phyloP scores from a whole-genome alignment of 1,140 invertebrate genomes.

The Megathymus violae region DNA sequence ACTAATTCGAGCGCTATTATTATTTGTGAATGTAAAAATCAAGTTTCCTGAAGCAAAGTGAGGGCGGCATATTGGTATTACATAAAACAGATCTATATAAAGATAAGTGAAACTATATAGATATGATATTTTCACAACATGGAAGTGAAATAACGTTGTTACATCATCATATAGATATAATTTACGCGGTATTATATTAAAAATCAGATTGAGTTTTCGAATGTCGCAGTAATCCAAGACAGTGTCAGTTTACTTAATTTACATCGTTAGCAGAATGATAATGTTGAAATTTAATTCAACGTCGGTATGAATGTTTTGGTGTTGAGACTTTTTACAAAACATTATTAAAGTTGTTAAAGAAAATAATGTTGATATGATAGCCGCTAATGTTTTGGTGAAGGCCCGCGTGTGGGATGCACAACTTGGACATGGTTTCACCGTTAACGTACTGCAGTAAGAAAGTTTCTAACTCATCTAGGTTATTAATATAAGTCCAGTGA shows the following conservation, averaged over 20 bases:
- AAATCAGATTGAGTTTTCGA: constrained; percentile 15
- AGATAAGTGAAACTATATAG: no score
- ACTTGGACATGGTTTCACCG: background rate
- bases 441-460: background rate
- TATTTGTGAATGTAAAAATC: no score
- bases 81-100: no score
- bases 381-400: background rate
- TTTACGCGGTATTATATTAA: constrained; percentile 8
- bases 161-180: constrained; percentile 16
- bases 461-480: no score
- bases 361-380: no score
- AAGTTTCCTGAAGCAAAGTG: no score
- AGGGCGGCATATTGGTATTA: no score
- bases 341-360: no score
- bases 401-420: background rate
- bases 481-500: no score
- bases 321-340: background rate
- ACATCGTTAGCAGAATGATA: constrained; percentile 18
- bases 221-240: constrained; percentile 8
- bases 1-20: no score
- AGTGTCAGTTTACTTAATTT: constrained; percentile 32
- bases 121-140: constrained; percentile 12
- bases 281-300: constrained; percentile 12
- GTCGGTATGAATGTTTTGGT: constrained; percentile 2
- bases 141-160: constrained; percentile 10